A percentile compares a stretch with the other conserved stretches of the same genome.
Evolutionary conservation across 2,797 vertebrate species (phyloP).

Genomic region (Ctenosaura bakeri): DNA sequence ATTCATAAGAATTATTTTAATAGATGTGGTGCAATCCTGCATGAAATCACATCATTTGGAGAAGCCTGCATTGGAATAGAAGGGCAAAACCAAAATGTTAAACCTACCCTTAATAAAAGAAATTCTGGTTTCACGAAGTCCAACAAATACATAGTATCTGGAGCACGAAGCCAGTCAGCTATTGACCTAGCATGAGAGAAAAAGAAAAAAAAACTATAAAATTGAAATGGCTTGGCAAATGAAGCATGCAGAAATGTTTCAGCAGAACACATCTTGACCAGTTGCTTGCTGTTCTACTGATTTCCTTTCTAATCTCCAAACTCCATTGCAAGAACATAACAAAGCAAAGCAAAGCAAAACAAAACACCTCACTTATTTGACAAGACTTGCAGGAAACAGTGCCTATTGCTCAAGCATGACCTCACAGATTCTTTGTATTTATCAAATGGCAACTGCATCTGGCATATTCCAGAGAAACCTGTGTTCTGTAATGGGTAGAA

Average conservation of each 20-base stretch:
- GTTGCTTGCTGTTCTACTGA: conserved; percentile 7
- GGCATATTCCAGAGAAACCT: background rate
- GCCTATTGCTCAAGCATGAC: background rate
- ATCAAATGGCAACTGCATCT: background rate
- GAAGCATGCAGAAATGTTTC: background rate
- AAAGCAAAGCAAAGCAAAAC: background rate
- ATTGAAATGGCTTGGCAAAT: background rate
- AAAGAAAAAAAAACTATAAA: background rate
- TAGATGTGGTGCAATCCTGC: background rate
- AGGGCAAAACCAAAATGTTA: conserved; percentile 14
- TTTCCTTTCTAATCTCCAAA: background rate
- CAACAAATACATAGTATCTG: conserved; percentile 97
- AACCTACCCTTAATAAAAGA: conserved; percentile 91
- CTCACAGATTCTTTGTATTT: background rate
- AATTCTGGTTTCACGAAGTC: conserved; percentile 99
- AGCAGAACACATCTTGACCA: background rate
- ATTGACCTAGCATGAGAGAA: conserved; percentile 86
- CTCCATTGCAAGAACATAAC: background rate
- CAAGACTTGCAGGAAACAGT: background rate
- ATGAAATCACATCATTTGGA: background rate
- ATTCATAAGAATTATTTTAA: background rate
- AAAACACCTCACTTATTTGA: too few species aligned
- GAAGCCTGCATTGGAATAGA: background rate
- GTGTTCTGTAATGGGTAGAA: background rate
- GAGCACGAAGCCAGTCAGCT: conserved; percentile 97